Base-by-base conservation (phyloP, 2,113 vertebrate species). In the Taurulus bubalis region DNA sequence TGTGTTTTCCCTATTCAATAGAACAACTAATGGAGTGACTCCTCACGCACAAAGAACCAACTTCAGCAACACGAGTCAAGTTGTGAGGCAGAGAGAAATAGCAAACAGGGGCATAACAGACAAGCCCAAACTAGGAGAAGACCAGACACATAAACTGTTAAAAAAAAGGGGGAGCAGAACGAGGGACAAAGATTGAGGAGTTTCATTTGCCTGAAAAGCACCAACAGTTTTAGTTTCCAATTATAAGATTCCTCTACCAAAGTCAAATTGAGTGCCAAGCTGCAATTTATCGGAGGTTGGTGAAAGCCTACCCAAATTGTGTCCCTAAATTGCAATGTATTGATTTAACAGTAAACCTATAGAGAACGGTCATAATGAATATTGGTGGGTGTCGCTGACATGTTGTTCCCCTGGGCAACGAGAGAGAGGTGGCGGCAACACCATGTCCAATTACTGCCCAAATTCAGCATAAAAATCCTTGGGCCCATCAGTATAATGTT, bases 291-390 rank as follows among this genome's bases (percentile, higher is more conserved):
- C 79, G 86, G 72, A 75, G 53, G 68, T 77, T 69, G 69, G 75
- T 5, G 78, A 69, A 75, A 80, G 70, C 49, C 74, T 80, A 51
- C 79, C 87, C 77, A 90, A 84, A 90, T 53, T 18, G 36, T 86
- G 83, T 79, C 77, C 75, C 83, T 85, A 86, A 90, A 87, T 90
- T 89, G 89, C 85, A 73, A 70, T n/a, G 56, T 89, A 92, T 91
- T 75, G 90, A 91, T 91, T 91, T 81, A 88, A 83, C 85, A 88
- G 86, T 84, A 79, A 90, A 79, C 74, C 88, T 71, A 79, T 83
- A 75, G 85, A 87, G 82, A 87, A 15, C 32, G n/a, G 30, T 79
- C 76, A 83, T 86, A 87, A 91, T 88, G 83, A 90, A 91, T 89
- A 90, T 89, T 53, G 77, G 90, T 86, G 87, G 85, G 71, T 76